Evolutionary conservation across 2,888 invertebrate genomes (phyloP).

Genomic region (Ornithoptera priamus): DNA sequence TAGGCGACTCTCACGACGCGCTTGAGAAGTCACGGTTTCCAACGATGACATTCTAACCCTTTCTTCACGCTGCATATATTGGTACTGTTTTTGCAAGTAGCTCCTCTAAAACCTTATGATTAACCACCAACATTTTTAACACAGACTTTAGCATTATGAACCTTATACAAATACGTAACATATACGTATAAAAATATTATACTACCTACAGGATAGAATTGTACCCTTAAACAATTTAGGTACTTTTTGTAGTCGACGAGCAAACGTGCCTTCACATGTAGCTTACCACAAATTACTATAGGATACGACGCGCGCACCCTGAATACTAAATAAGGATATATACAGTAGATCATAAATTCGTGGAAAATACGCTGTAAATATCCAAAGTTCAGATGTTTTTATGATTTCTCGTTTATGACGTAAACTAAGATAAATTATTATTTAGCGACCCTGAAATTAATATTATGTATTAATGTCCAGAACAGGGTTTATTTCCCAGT

Average conservation of each 20-base stretch:
- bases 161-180: background rate
- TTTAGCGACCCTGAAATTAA: too few relatives aligned
- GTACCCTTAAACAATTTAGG: conserved; percentile 3
- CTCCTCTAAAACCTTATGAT: too few relatives aligned
- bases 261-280: conserved; percentile 9
- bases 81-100: too few relatives aligned
- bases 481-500: too few relatives aligned
- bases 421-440: too few relatives aligned
- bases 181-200: background rate
- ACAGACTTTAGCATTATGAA: too few relatives aligned
- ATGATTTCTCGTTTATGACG: background rate
- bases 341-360: background rate
- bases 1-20: too few relatives aligned
- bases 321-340: conserved; percentile 17
- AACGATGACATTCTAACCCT: too few relatives aligned
- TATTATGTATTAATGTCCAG: too few relatives aligned
- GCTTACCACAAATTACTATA: conserved; percentile 20
- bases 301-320: conserved; percentile 6
- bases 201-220: background rate
- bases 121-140: too few relatives aligned
- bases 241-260: conserved; percentile 10
- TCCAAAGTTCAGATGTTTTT: background rate
- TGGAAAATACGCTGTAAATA: background rate
- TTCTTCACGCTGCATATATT: too few relatives aligned
- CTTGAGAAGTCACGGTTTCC: too few relatives aligned